A percentile compares a stretch with the other conserved stretches of the same genome.
phyloP scores from a whole-genome alignment of 2,113 vertebrate genomes.

The Macaca nemestrina region DNA sequence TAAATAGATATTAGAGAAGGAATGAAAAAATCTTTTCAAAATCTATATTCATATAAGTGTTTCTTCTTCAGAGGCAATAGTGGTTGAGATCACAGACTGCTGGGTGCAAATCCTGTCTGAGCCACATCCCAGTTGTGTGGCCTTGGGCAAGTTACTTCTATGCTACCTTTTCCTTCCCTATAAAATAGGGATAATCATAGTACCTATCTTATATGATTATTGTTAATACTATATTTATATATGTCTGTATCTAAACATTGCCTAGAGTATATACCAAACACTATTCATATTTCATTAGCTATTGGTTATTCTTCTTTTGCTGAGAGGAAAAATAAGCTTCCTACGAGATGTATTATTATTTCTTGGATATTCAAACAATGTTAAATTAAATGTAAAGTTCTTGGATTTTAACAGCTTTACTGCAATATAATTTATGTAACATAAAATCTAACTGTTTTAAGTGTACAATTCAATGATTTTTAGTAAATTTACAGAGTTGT shows the following conservation, averaged over 20 bases:
- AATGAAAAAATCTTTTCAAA: background rate
- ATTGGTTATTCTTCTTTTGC: background rate
- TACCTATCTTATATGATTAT: background rate
- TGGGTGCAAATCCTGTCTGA: background rate
- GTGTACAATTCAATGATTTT: background rate
- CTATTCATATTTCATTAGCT: background rate
- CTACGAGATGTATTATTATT: background rate
- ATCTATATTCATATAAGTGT: constrained; percentile 3
- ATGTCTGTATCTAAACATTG: background rate
- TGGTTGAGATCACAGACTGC: background rate
- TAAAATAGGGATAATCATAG: background rate
- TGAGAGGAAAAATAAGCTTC: background rate
- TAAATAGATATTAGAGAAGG: background rate
- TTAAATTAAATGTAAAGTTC: constrained; percentile 50
- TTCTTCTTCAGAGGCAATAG: background rate
- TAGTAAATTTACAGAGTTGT: background rate
- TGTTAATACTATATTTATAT: background rate
- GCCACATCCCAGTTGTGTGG: background rate
- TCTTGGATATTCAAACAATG: background rate
- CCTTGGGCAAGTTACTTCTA: background rate
- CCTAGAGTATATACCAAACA: background rate
- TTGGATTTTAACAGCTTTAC: background rate
- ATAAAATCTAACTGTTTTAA: background rate
- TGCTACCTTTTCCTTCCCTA: background rate
- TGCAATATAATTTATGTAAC: background rate